These are phyloP conservation scores for Capromys pilorides DNA, from an alignment of 2,797 vertebrate genomes.

Conservation along the genomic window DNA sequence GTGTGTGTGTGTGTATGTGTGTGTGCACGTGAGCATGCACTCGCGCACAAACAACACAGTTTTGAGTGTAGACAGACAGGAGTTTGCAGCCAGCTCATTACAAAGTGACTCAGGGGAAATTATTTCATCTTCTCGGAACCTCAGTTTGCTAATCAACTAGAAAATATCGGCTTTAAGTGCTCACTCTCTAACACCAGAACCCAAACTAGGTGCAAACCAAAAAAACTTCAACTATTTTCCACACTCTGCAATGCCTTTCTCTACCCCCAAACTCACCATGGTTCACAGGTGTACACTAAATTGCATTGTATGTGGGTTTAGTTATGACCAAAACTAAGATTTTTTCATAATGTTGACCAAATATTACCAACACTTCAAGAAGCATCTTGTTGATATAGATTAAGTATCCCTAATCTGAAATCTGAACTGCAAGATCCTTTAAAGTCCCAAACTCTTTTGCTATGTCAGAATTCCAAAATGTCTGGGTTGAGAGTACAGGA, in stretches of 20 bases:
- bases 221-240: not conserved
- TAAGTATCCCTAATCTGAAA: not conserved
- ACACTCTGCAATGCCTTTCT: not conserved
- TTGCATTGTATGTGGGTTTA: not conserved
- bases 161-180: not conserved
- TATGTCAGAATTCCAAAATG: not conserved
- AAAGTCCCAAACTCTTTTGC: not conserved
- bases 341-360: not conserved
- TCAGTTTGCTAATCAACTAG: not conserved
- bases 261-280: accelerated
- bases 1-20: too few relatives aligned
- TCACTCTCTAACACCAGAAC: not conserved
- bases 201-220: not conserved
- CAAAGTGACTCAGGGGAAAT: not conserved
- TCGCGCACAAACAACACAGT: accelerated
- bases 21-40: too few relatives aligned
- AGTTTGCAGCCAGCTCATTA: not conserved
- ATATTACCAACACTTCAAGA: not conserved
- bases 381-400: not conserved
- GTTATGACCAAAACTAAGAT: not conserved
- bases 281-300: not conserved
- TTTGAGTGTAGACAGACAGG: accelerated
- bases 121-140: not conserved
- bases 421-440: not conserved
- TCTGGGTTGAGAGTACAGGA: not conserved